Conservation (phyloP, 1,140 invertebrate genomes). For the Wasmannia auropunctata region DNA sequence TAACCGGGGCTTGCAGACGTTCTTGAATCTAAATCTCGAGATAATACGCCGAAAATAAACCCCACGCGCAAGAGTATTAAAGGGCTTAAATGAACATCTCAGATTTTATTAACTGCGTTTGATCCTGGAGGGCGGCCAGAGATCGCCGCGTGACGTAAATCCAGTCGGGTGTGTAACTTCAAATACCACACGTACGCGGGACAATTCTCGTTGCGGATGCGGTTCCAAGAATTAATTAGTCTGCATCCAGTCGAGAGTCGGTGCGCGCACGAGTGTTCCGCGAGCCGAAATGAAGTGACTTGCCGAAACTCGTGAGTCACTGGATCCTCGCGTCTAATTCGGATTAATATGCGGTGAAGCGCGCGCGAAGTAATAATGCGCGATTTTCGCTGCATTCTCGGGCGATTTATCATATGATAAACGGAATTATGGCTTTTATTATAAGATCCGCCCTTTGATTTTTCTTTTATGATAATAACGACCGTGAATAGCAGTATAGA, state of each 20-base stretch:
- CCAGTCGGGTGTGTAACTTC: background rate
- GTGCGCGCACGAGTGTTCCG: slow-evolving; percentile 27
- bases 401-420: background rate
- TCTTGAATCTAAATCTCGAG: background rate
- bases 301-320: slow-evolving; percentile 60
- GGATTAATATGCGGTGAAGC: background rate
- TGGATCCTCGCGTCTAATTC: slow-evolving; percentile 31
- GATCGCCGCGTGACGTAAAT: slow-evolving; percentile 8
- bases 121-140: slow-evolving; percentile 62
- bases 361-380: background rate
- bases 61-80: background rate
- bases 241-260: background rate
- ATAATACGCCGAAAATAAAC: slow-evolving; percentile 34
- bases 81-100: slow-evolving; percentile 49
- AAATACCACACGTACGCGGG: slow-evolving; percentile 6
- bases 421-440: background rate
- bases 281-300: slow-evolving; percentile 28
- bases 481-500: background rate
- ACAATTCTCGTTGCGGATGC: slow-evolving; percentile 55
- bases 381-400: background rate
- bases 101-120: slow-evolving; percentile 46
- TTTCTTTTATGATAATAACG: background rate
- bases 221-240: slow-evolving; percentile 70
- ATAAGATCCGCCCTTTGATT: background rate
- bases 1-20: background rate